These are phyloP conservation scores for Aelia acuminata DNA, from an alignment of 2,888 invertebrate species.

Conservation along the genomic window DNA sequence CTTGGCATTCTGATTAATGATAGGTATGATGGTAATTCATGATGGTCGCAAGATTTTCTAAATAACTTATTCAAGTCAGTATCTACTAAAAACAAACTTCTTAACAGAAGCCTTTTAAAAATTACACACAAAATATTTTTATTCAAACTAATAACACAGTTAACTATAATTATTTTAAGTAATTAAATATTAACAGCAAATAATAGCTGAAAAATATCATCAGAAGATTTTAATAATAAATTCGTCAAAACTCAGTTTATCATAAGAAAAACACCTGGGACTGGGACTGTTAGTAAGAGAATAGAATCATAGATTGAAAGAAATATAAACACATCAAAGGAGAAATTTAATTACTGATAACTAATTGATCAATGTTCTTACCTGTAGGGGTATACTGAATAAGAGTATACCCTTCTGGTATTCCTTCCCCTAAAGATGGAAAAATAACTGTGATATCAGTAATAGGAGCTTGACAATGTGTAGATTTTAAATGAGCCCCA, in stretches of 20 bases:
- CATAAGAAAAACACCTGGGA: background rate
- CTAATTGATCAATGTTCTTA: constrained; percentile 63
- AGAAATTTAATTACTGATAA: constrained; percentile 33
- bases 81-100: too few species aligned
- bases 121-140: too few species aligned
- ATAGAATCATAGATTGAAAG: background rate
- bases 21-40: too few species aligned
- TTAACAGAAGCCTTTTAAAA: too few species aligned
- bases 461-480: constrained; percentile 89
- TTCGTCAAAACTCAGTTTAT: background rate
- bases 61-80: too few species aligned
- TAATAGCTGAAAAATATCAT: background rate
- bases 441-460: constrained; percentile 95
- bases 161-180: too few species aligned
- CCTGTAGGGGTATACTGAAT: constrained; percentile 85
- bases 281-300: background rate
- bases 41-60: background rate
- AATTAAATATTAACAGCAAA: background rate
- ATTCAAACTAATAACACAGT: too few species aligned
- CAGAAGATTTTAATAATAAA: background rate
- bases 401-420: constrained; percentile 83
- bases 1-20: background rate
- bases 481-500: constrained; percentile 81
- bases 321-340: background rate
- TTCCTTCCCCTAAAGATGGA: constrained; percentile 87